Conservation (phyloP, 1,140 invertebrate species). For the Nautilus pompilius region DNA sequence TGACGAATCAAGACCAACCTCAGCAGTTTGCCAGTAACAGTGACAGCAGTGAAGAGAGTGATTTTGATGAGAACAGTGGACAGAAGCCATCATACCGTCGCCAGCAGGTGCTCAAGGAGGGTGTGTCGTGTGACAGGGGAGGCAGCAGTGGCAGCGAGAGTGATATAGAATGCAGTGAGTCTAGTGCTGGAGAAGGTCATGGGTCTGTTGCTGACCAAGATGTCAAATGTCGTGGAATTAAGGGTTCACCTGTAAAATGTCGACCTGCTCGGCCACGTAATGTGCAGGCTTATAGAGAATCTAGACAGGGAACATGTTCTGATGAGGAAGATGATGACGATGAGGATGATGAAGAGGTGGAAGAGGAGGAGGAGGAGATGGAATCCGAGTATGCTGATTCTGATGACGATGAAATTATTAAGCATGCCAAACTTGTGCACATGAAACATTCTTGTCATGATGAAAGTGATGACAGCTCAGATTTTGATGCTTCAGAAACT, state of each 20-base stretch:
- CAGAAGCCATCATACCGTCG: conserved; percentile 9
- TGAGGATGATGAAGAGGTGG: conserved; percentile 30
- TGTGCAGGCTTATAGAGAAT: not conserved
- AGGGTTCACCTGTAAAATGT: not conserved
- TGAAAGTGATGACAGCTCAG: conserved; percentile 41
- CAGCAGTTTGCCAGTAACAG: conserved; percentile 26
- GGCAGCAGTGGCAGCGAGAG: conserved; percentile 21
- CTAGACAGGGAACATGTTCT: not conserved
- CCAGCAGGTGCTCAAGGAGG: conserved; percentile 6
- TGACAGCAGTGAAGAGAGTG: conserved; percentile 18
- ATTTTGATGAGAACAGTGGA: conserved; percentile 10
- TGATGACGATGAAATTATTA: conserved; percentile 40
- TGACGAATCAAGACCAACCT: too few species aligned
- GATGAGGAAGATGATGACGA: conserved; percentile 4
- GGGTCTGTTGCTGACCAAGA: too few species aligned
- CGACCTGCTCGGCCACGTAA: not conserved
- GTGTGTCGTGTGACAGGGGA: conserved; percentile 6
- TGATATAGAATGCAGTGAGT: conserved; percentile 23
- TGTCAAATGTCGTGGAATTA: not conserved
- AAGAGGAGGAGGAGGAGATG: conserved; percentile 41
- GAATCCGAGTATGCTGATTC: conserved; percentile 40
- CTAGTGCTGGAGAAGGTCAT: conserved; percentile 10
- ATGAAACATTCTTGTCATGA: conserved; percentile 26
- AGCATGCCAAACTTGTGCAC: conserved; percentile 30
- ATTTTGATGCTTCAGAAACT: conserved; percentile 24